A percentile compares a stretch with the other conserved stretches of the same genome.
phyloP scores from a whole-genome alignment of 1,140 invertebrate genomes.

The Idris sp. region DNA sequence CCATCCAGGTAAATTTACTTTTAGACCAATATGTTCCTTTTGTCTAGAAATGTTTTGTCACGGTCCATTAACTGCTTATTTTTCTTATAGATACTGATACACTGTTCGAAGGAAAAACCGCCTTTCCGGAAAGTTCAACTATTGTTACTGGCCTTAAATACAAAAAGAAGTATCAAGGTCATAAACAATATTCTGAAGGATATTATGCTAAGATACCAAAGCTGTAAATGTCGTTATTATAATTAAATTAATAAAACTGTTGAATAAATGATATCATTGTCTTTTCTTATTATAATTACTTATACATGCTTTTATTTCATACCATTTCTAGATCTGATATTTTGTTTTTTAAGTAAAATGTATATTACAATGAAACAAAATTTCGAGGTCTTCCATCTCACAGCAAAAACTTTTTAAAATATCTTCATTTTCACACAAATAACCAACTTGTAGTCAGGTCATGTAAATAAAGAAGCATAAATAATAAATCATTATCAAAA shows the following conservation, averaged over 20 bases:
- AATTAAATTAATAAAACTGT: too few relatives aligned
- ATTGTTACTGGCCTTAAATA: constrained; percentile 90
- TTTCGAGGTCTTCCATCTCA: constrained; percentile 18
- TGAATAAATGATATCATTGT: too few relatives aligned
- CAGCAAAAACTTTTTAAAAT: constrained; percentile 7
- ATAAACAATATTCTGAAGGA: constrained; percentile 73
- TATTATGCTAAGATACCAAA: constrained; percentile 2
- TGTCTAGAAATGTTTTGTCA: neutral
- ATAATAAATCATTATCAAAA: constrained; percentile 27
- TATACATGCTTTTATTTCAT: too few relatives aligned
- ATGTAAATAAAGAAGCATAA: constrained; percentile 26
- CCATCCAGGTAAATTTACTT: constrained; percentile 86
- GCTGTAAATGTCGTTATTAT: too few relatives aligned
- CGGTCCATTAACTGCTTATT: constrained; percentile 5
- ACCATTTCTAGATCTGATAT: too few relatives aligned
- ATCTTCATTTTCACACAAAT: constrained; percentile 28
- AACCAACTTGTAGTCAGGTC: constrained; percentile 26
- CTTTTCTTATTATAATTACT: too few relatives aligned
- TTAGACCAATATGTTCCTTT: too few relatives aligned
- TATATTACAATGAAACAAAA: constrained; percentile 24
- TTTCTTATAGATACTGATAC: constrained; percentile 86
- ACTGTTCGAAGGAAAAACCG: constrained; percentile 87
- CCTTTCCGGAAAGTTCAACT: constrained; percentile 89
- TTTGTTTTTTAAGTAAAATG: too few relatives aligned
- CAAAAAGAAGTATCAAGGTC: constrained; percentile 88